Evolutionary conservation across 2,888 invertebrate species (phyloP).

Genomic region (Agriopis marginaria): DNA sequence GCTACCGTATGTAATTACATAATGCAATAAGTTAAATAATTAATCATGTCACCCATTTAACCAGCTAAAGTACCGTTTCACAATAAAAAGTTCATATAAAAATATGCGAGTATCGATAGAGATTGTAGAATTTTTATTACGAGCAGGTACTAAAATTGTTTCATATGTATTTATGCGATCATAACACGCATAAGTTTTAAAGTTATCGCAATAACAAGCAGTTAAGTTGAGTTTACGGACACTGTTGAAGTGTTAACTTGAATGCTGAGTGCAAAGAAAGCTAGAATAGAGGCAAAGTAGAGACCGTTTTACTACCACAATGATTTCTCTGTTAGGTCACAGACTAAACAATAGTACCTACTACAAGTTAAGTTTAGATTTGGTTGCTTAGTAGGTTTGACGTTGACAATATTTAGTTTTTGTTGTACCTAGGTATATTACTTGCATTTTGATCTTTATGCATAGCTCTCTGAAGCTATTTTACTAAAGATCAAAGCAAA

Average conservation of each 20-base stretch:
- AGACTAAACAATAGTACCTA: background rate
- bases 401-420: no score
- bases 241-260: constrained; percentile 24
- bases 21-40: constrained; percentile 16
- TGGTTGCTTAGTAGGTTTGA: no score
- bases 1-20: constrained; percentile 16
- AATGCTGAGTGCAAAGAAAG: constrained; percentile 28
- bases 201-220: constrained; percentile 32
- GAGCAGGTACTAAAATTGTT: constrained; percentile 18
- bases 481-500: background rate
- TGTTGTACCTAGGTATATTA: no score
- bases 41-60: constrained; percentile 10
- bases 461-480: background rate
- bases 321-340: background rate
- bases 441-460: background rate
- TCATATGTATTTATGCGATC: constrained; percentile 16
- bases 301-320: constrained; percentile 19
- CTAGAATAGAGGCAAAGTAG: constrained; percentile 20
- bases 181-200: constrained; percentile 26
- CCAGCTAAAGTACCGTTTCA: constrained; percentile 1
- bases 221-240: constrained; percentile 24
- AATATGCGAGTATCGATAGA: background rate
- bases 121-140: constrained; percentile 11
- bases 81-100: constrained; percentile 3
- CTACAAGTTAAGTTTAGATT: background rate